Conservation (phyloP, 2,888 invertebrate species). For the Protula sp. region DNA sequence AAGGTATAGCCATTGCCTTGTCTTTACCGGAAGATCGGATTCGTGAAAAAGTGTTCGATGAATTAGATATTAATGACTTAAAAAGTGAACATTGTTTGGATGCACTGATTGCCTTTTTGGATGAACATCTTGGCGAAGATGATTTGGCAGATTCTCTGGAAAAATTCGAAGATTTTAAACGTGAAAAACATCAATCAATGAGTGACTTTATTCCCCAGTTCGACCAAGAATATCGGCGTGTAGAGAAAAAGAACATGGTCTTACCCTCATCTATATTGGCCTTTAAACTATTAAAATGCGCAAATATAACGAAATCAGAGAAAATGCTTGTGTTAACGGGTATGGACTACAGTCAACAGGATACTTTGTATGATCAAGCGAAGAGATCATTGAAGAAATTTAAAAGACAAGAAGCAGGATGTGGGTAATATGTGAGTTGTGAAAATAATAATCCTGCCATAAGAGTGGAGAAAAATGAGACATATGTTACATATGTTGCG, state of each 20-base stretch:
- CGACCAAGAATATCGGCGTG: not conserved
- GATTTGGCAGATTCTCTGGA: not conserved
- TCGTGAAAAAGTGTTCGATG: not conserved
- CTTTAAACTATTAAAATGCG: too few relatives aligned
- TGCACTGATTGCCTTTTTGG: not conserved
- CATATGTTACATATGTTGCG: too few relatives aligned
- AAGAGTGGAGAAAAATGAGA: too few relatives aligned
- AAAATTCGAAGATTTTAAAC: constrained; percentile 3
- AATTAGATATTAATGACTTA: not conserved
- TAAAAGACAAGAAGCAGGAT: not conserved
- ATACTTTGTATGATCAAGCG: constrained; percentile 22
- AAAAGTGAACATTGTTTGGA: not conserved
- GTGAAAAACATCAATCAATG: not conserved
- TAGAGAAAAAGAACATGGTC: not conserved
- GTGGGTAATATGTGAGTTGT: too few relatives aligned
- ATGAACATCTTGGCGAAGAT: not conserved
- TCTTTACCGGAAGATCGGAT: constrained; percentile 1
- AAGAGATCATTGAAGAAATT: constrained; percentile 14
- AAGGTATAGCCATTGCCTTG: constrained; percentile 1
- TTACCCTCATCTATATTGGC: not conserved
- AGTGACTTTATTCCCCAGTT: not conserved
- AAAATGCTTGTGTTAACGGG: constrained; percentile 8
- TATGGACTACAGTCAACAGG: constrained; percentile 20
- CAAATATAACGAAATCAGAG: not conserved
- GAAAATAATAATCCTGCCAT: too few relatives aligned